phyloP scores from a whole-genome alignment of 2,797 vertebrate species.

The Meda fulgida region DNA sequence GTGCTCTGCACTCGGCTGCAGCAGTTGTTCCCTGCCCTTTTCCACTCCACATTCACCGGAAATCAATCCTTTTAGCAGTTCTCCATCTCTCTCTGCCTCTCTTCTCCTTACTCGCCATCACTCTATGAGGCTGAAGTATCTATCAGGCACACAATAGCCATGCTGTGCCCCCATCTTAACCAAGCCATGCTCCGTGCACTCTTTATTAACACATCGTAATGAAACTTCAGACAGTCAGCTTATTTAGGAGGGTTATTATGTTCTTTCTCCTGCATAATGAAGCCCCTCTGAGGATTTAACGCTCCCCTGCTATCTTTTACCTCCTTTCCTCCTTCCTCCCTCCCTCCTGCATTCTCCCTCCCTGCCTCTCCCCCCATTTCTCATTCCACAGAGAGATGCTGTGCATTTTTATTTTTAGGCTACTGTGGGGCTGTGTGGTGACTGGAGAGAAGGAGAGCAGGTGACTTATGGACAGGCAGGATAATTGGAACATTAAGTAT shows the following conservation, averaged over 20 bases:
- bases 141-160: conserved; percentile 6
- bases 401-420: conserved; percentile 54
- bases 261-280: conserved; percentile 55
- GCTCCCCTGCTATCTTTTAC: conserved; percentile 44
- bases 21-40: conserved; percentile 72
- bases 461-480: conserved; percentile 70
- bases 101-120: conserved; percentile 66
- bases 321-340: conserved; percentile 17
- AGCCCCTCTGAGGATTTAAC: conserved; percentile 49
- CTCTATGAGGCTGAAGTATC: conserved; percentile 40
- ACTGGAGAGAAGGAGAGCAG: conserved; percentile 40
- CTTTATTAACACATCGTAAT: conserved; percentile 35
- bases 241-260: conserved; percentile 41
- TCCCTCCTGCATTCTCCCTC: conserved; percentile 21
- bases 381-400: conserved; percentile 50
- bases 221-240: conserved; percentile 36
- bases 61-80: conserved; percentile 82
- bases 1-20: conserved; percentile 68
- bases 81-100: conserved; percentile 57
- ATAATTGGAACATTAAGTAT: conserved; percentile 72
- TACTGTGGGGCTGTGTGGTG: conserved; percentile 17
- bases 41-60: conserved; percentile 78
- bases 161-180: conserved; percentile 32
- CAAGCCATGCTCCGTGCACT: conserved; percentile 17
- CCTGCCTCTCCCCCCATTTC: neutral